phyloP scores from a whole-genome alignment of 2,888 invertebrate genomes.

The Gymnosoma rotundatum region DNA sequence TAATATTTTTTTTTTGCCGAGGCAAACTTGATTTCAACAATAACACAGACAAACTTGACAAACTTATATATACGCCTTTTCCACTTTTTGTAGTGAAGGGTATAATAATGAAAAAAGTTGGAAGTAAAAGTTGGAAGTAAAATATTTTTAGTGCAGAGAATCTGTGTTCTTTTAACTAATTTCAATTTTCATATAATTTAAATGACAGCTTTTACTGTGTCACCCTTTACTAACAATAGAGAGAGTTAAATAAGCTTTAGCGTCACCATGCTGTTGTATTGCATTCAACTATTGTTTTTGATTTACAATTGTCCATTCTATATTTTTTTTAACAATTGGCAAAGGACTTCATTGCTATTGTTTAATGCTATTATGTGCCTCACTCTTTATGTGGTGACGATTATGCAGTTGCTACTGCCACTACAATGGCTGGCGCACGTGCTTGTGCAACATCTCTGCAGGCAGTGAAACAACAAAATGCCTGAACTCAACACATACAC shows the following conservation, averaged over 20 bases:
- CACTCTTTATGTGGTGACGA: conserved; percentile 20
- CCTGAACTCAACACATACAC: conserved; percentile 2
- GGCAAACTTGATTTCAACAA: too few species aligned
- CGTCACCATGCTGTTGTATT: conserved; percentile 27
- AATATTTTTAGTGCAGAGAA: too few species aligned
- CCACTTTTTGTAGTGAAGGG: too few species aligned
- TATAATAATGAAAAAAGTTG: too few species aligned
- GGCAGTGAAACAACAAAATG: conserved; percentile 38
- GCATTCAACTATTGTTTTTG: conserved; percentile 61
- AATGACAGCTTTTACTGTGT: neutral
- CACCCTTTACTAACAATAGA: conserved; percentile 22
- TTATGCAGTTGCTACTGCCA: conserved; percentile 21
- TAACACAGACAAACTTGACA: too few species aligned
- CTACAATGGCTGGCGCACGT: conserved; percentile 19
- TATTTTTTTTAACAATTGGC: conserved; percentile 69
- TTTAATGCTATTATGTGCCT: conserved; percentile 50
- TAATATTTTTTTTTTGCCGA: too few species aligned
- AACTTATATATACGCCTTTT: too few species aligned
- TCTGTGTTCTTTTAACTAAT: too few species aligned
- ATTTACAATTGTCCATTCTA: conserved; percentile 69
- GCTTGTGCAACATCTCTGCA: conserved; percentile 37
- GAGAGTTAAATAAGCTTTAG: conserved; percentile 1
- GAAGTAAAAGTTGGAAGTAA: too few species aligned
- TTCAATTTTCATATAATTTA: neutral
- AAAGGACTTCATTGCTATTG: conserved; percentile 68